Evolutionary conservation across 2,113 vertebrate species (phyloP), one percentile per base, ranked within the genome.

Genomic region (Melanotaenia duboulayi): DNA sequence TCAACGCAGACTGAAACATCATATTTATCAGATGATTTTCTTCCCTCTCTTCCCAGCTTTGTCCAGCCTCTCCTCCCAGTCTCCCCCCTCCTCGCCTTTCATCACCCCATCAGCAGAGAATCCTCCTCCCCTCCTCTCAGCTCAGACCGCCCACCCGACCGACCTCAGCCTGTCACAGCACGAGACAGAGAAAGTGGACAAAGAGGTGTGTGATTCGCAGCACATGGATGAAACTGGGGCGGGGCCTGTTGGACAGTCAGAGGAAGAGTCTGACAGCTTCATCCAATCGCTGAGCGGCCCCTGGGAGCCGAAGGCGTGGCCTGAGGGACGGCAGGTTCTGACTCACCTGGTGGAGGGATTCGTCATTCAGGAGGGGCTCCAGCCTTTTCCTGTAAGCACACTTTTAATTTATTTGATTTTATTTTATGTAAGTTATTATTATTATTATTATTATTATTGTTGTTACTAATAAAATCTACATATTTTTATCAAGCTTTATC

Each of bases 341-440:
- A 99, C 97, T 44, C 97, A 99, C 40, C 96, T 99, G 77, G 98
- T 99, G 24, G 97, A 99, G 86, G 97, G 97, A 10, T 99, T 99
- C 76, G 96, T 99, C 78, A 99, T 99, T 89, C 97, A 99, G 92
- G 97, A 99, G 76, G 97, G 97, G 0, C 92, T 98, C 55, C 95
- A 97, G 39, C 97, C 97, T 0, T 99, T 99, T 90, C 97, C 97
- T 89, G 97, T 99, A 94, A 90, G 95, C 81, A 58, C 65, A 46
- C 65, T 1, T 14, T 44, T 25, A 11, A 37, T 28, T 28, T 35
- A 35, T 35, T 9, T 35, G 4, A 8, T 35, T 35, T 35, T 35
- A 35, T 9, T 35, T 35, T 35, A 35, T 35, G 1, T 35, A 3
- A 28, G 28, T 28, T 28, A 28, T 28, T 28, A 28, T 6, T 4